A percentile compares a stretch with the other conserved stretches of the same genome.
Evolutionary conservation across 92 coral and sea anemone species (phyloP).

Genomic region (Umimayanthus kanabou): DNA sequence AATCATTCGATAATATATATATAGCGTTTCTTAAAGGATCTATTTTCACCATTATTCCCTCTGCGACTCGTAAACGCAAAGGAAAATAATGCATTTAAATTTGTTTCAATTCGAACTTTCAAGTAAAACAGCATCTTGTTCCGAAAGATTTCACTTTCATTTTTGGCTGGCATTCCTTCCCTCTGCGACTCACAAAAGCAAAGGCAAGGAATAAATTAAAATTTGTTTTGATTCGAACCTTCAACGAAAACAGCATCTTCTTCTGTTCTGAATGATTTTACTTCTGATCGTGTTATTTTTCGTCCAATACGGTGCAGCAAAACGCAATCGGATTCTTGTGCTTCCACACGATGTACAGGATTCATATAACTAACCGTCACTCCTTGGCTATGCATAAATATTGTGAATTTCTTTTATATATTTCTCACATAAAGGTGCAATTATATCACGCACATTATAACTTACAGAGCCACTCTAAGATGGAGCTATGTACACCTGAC

Average conservation of each 20-base stretch:
- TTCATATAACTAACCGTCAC: neutral
- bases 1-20: conserved; percentile 5
- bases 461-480: conserved; percentile 28
- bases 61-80: neutral
- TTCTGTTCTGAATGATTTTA: neutral
- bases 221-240: neutral
- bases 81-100: neutral
- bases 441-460: conserved; percentile 20
- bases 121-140: neutral
- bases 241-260: neutral
- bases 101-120: neutral
- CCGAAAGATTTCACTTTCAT: neutral
- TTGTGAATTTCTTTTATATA: conserved; percentile 13
- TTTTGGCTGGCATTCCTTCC: neutral
- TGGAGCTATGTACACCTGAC: conserved; percentile 15
- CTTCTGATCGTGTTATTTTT: neutral
- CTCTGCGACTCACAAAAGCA: neutral
- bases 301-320: neutral
- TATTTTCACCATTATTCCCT: neutral
- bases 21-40: neutral
- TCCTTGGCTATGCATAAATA: conserved; percentile 34
- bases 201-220: neutral
- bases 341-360: conserved; percentile 1
- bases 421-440: conserved; percentile 1
- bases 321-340: neutral